Base-by-base conservation (phyloP, 2,113 vertebrate species). In the Esox niger region DNA sequence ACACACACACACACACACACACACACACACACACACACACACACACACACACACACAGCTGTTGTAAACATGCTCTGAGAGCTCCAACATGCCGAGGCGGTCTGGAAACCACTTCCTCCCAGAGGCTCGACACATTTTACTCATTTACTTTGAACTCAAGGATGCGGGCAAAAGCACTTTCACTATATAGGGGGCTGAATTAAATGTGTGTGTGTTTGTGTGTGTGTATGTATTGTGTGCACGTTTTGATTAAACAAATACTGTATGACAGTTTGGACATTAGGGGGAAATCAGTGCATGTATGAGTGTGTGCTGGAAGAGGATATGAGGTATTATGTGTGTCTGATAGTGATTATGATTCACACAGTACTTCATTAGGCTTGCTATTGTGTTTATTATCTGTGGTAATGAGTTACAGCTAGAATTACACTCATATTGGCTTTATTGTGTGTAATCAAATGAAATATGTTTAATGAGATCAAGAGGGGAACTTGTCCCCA, bases 41-140 rank as follows among this genome's bases (percentile, higher is more conserved):
- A 78, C 27, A 38, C 38, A 56, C 65, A 55, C 75, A 77, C 59
- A 64, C 75, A 71, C 80, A 80, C 90, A 90, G 88, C 86, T 90
- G 89, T 69, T 86, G 75, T 69, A 86, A 89, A 89, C 82, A 84
- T 88, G 62, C 56, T 65, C 26, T 33, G 54, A 27, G 54, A 69
- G 83, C 84, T 7, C 30, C 21, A 47, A 20, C 61, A 62, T 46
- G 26, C 31, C 79, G 73, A 80, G 78, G 76, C 72, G 83, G 86
- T 83, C 86, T 84, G 79, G 81, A 86, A 89, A 85, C 90, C 86
- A 88, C 84, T 88, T 90, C 87, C 89, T 89, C 80, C 80, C 75
- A 75, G 80, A 69, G 78, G 81, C 73, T 83, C 78, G 79, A 81
- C 89, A 89, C 68, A 61, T 84, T 91, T 86, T 81, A 80, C 86